Conservation (phyloP, 2,888 invertebrate genomes). For the Drosophila helvetica region DNA sequence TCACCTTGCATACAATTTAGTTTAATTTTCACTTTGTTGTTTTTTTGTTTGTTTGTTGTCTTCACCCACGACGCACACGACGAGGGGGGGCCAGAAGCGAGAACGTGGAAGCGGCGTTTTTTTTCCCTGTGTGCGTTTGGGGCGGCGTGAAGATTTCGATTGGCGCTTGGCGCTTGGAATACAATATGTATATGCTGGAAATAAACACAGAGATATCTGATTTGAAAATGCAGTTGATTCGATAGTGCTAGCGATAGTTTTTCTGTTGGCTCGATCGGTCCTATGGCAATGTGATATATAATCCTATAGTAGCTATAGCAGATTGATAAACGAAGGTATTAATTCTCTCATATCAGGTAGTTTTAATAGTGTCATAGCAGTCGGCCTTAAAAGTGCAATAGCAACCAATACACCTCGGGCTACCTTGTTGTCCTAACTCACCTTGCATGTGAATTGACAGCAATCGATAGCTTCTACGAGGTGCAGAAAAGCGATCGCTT, state of each 20-base stretch:
- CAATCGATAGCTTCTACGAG: not conserved
- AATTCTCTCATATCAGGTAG: no score
- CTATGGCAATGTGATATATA: no score
- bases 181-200: conserved; percentile 46
- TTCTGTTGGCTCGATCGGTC: no score
- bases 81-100: conserved; percentile 1
- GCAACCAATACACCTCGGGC: not conserved
- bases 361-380: not conserved
- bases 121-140: conserved; percentile 52
- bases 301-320: no score
- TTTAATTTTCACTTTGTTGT: conserved; percentile 20
- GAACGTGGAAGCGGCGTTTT: conserved; percentile 38
- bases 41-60: conserved; percentile 2
- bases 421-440: not conserved
- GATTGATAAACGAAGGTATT: no score
- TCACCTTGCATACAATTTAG: conserved; percentile 33
- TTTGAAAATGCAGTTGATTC: no score
- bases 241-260: no score
- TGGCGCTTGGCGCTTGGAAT: conserved; percentile 62
- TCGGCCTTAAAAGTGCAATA: not conserved
- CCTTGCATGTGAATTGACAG: not conserved
- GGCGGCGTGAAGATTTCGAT: conserved; percentile 56
- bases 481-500: not conserved
- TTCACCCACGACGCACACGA: conserved; percentile 5
- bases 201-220: conserved; percentile 45